These are phyloP conservation scores for Macrotis lagotis DNA, from an alignment of 2,113 vertebrate species.

Conservation along the genomic window DNA sequence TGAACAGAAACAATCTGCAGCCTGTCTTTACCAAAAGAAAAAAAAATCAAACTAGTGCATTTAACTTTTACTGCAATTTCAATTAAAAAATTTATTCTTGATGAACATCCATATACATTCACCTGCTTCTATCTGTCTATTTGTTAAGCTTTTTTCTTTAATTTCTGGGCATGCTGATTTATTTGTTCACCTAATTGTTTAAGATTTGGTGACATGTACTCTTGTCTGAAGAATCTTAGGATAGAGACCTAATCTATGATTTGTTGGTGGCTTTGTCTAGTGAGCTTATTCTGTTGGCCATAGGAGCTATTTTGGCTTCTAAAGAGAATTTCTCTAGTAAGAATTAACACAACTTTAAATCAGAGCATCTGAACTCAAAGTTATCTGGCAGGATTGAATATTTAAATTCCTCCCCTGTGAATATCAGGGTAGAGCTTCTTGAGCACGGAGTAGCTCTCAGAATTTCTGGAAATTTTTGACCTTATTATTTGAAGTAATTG, in stretches of 20 bases:
- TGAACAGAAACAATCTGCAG: constrained; percentile 91
- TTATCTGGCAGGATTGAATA: background rate
- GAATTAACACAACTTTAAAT: background rate
- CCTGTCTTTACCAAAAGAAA: constrained; percentile 75
- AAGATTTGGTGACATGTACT: constrained; percentile 66
- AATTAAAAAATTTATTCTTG: constrained; percentile 76
- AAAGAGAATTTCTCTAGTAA: background rate
- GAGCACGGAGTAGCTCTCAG: background rate
- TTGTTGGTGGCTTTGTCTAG: background rate
- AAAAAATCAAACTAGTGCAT: constrained; percentile 76
- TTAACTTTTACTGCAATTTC: constrained; percentile 86
- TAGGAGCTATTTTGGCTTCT: background rate
- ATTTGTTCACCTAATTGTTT: constrained; percentile 76
- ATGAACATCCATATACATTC: constrained; percentile 75
- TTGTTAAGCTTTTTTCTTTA: constrained; percentile 59
- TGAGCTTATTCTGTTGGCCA: background rate
- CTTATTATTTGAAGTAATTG: background rate
- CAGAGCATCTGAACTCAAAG: background rate
- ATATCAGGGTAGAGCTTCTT: background rate
- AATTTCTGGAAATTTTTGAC: background rate
- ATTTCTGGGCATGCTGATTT: constrained; percentile 76
- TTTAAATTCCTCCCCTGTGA: background rate
- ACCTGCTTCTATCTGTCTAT: constrained; percentile 79
- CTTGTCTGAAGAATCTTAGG: constrained; percentile 58
- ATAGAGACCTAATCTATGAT: constrained; percentile 17